Evolutionary conservation across 1,140 invertebrate genomes (phyloP), one percentile per base, ranked within the genome.

Genomic region (Bradynema listronoti): DNA sequence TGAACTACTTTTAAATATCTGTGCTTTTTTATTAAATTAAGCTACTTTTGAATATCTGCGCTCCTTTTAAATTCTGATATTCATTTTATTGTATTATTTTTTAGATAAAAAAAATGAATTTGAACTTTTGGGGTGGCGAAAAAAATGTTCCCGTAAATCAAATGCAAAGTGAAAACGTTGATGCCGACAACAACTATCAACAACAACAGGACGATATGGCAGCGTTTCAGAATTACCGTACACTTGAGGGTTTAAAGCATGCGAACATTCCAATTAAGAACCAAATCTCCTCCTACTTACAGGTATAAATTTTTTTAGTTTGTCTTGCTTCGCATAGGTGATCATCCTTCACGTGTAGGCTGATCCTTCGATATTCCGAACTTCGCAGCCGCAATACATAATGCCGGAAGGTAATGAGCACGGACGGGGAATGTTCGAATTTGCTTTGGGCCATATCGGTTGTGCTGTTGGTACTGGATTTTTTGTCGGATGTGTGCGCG

Each of bases 371-470:
- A 72, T 70, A 33, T 70, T 70, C 52, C 19, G 34, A 19, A 27
- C 29, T 7, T 69, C 63, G 22, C 50, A 69, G 34, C 70, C 68
- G 9, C 43, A 70, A 34, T 71, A 71, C 43, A 72, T 70, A 30
- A 61, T 72, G 45, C 69, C 66, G n/a, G 68, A 70, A 36, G 69
- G 69, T 3, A 63, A 59, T 61, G 65, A 68, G 24, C 36, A 56
- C 39, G 67, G 70, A n/a, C 57, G 66, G 46, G 68, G 68, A 34
- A 58, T 61, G 39, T 69, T 70, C 39, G 68, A 70, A 51, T 68
- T 72, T 41, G 61, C 55, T 14, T 49, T 70, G 11, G 70, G 68
- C 25, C 58, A 70, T 41, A 70, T 70, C 45, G 68, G 68, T 1
- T 68, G 69, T 52, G 63, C 69, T 9, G 66, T 70, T 24, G 66